Evolutionary conservation across 2,113 vertebrate genomes (phyloP).

Genomic region (Equus przewalskii): DNA sequence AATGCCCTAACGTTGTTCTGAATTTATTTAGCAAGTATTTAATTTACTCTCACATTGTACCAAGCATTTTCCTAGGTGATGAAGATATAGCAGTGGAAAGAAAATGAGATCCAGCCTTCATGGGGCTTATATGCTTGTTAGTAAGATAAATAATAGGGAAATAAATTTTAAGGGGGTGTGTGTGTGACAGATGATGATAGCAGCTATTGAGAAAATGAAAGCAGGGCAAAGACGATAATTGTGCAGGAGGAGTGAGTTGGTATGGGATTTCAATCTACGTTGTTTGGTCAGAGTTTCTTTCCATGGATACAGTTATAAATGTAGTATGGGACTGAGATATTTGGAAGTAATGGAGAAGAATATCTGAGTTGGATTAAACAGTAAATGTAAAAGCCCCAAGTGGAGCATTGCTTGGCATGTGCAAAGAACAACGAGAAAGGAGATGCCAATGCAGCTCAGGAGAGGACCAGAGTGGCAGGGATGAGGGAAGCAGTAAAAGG

Average conservation of each 20-base stretch:
- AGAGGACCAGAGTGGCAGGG: background rate
- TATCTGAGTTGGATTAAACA: background rate
- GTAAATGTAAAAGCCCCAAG: background rate
- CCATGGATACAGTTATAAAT: background rate
- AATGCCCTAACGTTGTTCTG: background rate
- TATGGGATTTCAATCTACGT: background rate
- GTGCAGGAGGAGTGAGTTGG: background rate
- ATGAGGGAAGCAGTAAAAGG: background rate
- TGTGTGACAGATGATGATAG: background rate
- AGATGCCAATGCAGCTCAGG: background rate
- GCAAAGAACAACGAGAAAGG: background rate
- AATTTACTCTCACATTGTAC: background rate
- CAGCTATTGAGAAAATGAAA: background rate
- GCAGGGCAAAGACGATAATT: background rate
- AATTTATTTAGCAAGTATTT: background rate
- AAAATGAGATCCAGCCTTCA: background rate
- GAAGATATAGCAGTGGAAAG: background rate
- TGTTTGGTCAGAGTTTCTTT: background rate
- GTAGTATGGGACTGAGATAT: no score
- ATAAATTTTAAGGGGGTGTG: background rate
- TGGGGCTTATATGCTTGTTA: background rate
- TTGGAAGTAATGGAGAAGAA: background rate
- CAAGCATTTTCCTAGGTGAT: background rate
- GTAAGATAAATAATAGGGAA: background rate
- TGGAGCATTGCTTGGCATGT: background rate